Conservation (phyloP, 2,113 vertebrate genomes). For the Setophaga petechia region DNA sequence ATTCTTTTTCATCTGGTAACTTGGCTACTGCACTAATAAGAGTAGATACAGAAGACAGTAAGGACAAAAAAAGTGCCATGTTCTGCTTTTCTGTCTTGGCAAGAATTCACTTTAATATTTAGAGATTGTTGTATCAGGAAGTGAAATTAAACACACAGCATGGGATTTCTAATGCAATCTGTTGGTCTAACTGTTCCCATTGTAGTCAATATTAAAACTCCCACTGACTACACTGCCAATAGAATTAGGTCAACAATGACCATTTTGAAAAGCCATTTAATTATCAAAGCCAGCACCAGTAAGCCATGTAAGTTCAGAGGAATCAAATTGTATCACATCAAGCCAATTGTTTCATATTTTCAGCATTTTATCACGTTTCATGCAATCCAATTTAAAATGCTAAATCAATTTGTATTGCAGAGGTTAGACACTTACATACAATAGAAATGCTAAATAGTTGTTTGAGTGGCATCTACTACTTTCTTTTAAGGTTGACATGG, state of each 20-base stretch:
- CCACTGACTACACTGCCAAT: background rate
- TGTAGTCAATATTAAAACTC: conserved; percentile 43
- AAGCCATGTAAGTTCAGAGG: background rate
- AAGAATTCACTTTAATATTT: conserved; percentile 54
- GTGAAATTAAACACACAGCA: conserved; percentile 55
- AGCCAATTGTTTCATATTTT: background rate
- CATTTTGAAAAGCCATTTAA: conserved; percentile 43
- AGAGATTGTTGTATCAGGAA: conserved; percentile 50
- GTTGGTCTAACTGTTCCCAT: conserved; percentile 25
- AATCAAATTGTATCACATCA: background rate
- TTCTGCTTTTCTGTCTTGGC: conserved; percentile 36
- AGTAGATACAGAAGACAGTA: background rate
- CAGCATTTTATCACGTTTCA: background rate
- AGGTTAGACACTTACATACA: background rate
- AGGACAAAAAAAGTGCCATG: background rate
- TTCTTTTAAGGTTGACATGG: background rate
- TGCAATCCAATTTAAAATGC: background rate
- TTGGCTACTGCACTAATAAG: background rate
- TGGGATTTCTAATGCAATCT: conserved; percentile 49
- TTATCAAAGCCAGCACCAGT: conserved; percentile 2
- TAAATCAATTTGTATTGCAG: background rate
- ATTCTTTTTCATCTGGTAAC: background rate
- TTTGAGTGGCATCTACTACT: background rate
- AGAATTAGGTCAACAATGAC: conserved; percentile 37
- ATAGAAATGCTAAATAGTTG: background rate